Conservation (phyloP, 2,888 invertebrate species). For the Conomelus anceps region DNA sequence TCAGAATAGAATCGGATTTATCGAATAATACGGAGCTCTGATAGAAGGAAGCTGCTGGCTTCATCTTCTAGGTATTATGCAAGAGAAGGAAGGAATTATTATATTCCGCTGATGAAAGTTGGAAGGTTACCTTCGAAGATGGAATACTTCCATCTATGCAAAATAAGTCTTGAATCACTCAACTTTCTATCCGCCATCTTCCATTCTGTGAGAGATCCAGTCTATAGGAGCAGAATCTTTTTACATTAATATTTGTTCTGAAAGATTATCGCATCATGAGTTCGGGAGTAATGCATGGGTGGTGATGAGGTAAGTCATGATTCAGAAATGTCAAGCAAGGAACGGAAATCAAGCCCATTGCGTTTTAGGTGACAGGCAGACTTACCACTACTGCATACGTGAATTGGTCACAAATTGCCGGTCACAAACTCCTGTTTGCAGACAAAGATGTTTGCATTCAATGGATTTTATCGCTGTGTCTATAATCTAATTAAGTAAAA, state of each 20-base stretch:
- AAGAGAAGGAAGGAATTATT: not conserved
- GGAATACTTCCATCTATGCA: not conserved
- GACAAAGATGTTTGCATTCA: no score
- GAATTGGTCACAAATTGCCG: no score
- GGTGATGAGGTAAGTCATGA: no score
- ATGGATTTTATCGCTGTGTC: no score
- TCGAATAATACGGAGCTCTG: not conserved
- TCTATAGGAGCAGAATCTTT: not conserved
- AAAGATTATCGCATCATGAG: not conserved
- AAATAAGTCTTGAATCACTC: not conserved
- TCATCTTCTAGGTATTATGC: not conserved
- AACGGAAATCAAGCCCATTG: no score
- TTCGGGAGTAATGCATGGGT: not conserved
- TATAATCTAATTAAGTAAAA: no score
- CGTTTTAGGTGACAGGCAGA: no score
- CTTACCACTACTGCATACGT: no score
- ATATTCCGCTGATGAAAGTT: not conserved
- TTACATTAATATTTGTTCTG: not conserved
- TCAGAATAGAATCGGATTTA: not conserved
- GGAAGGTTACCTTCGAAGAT: not conserved
- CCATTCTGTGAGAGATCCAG: not conserved
- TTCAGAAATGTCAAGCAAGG: no score
- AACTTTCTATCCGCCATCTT: not conserved
- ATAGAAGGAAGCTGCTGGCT: not conserved
- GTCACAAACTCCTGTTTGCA: no score